A percentile compares a stretch with the other conserved stretches of the same genome.
phyloP scores from a whole-genome alignment of 1,140 invertebrate species.

The Dolichoris vasculosae region DNA sequence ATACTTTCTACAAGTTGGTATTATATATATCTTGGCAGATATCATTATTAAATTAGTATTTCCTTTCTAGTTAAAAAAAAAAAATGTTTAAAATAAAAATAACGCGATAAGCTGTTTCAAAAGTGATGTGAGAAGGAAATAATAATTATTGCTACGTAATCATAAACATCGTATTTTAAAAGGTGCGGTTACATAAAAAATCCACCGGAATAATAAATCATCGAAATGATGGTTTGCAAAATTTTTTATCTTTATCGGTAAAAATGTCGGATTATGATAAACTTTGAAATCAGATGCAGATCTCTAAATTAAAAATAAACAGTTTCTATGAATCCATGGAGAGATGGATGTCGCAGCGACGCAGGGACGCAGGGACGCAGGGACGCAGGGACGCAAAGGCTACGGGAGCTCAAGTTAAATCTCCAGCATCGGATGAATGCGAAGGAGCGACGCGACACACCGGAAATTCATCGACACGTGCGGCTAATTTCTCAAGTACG shows the following conservation, averaged over 20 bases:
- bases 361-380: too few species aligned
- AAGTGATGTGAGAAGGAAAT: background rate
- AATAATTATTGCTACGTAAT: background rate
- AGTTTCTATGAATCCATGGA: background rate
- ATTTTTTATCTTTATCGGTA: background rate
- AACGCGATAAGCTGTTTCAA: background rate
- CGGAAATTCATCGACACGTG: slow-evolving; percentile 47
- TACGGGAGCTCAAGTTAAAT: too few species aligned
- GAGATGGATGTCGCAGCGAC: background rate
- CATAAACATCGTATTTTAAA: background rate
- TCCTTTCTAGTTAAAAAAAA: background rate
- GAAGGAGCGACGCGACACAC: background rate
- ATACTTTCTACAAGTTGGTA: background rate
- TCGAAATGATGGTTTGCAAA: background rate
- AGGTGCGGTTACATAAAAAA: too few species aligned
- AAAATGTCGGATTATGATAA: background rate
- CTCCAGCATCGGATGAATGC: background rate
- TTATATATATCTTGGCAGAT: background rate
- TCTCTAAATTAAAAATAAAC: background rate
- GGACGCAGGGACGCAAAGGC: background rate
- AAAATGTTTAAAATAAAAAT: background rate
- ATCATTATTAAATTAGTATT: background rate
- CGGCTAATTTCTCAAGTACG: slow-evolving; percentile 33
- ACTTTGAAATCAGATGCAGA: background rate
- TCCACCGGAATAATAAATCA: too few species aligned